Evolutionary conservation across 2,888 invertebrate species (phyloP).

Genomic region (Cacoxenus indagator): DNA sequence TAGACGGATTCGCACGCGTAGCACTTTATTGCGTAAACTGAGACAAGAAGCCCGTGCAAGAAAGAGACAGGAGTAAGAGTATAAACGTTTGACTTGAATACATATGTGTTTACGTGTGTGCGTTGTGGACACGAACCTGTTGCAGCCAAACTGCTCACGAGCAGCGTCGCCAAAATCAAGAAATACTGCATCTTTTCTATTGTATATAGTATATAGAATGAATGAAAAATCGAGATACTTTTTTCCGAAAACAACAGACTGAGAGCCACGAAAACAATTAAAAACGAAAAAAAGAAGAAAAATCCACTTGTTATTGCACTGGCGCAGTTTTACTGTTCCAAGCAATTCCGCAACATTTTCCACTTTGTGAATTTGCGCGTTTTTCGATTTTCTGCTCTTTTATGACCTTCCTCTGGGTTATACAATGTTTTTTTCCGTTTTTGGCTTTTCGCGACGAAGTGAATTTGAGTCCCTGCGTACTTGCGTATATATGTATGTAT

Average conservation of each 20-base stretch:
- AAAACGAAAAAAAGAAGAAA: background rate
- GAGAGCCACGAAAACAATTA: background rate
- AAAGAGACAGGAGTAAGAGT: background rate
- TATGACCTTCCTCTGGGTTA: too few relatives aligned
- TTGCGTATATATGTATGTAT: background rate
- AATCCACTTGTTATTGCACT: background rate
- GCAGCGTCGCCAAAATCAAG: slow-evolving; percentile 36
- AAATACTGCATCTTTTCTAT: slow-evolving; percentile 49
- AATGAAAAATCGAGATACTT: too few relatives aligned
- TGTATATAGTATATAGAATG: background rate
- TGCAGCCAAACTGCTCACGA: slow-evolving; percentile 38
- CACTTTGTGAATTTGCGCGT: too few relatives aligned
- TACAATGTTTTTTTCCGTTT: too few relatives aligned
- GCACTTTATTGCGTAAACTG: slow-evolving; percentile 65
- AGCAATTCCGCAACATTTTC: background rate
- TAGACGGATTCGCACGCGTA: slow-evolving; percentile 68
- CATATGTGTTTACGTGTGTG: background rate
- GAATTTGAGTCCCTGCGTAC: background rate
- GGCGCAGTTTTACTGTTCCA: background rate
- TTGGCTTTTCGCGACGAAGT: background rate
- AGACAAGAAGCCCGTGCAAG: slow-evolving; percentile 3
- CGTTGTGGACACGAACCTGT: slow-evolving; percentile 45
- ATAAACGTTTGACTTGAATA: background rate
- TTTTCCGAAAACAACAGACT: too few relatives aligned
- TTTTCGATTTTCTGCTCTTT: too few relatives aligned